phyloP scores from a whole-genome alignment of 2,888 invertebrate species.

The Drosophila flavopinicola region DNA sequence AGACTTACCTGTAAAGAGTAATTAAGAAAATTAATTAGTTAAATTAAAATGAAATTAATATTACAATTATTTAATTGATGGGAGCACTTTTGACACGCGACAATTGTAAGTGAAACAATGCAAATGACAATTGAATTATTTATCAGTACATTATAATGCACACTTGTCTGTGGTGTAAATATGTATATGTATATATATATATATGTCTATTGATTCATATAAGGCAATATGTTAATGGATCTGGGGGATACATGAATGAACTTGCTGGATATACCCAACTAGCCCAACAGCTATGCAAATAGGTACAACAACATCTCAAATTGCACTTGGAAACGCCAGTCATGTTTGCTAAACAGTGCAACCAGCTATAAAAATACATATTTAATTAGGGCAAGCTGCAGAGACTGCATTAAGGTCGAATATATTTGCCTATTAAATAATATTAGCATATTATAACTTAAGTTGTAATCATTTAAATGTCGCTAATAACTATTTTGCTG shows the following conservation, averaged over 20 bases:
- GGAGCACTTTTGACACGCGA: constrained; percentile 55
- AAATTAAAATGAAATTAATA: constrained; percentile 7
- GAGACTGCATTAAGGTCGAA: constrained; percentile 20
- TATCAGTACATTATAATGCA: constrained; percentile 25
- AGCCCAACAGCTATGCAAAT: constrained; percentile 56
- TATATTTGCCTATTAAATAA: constrained; percentile 26
- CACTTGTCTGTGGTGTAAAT: constrained; percentile 2
- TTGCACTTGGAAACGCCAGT: constrained; percentile 29
- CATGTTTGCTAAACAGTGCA: constrained; percentile 18
- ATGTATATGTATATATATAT: too few species aligned
- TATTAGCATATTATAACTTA: background rate
- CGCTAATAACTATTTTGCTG: background rate
- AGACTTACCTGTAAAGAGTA: constrained; percentile 30
- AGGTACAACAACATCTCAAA: constrained; percentile 9
- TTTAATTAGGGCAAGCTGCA: constrained; percentile 9
- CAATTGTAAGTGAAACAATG: constrained; percentile 32
- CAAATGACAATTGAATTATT: constrained; percentile 39
- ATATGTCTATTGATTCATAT: constrained; percentile 10
- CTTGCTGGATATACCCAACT: constrained; percentile 22
- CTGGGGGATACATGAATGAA: constrained; percentile 46
- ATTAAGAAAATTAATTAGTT: constrained; percentile 20
- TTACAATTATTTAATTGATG: constrained; percentile 6
- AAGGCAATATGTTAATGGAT: constrained; percentile 29
- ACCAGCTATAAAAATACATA: constrained; percentile 16
- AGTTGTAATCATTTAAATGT: background rate